Evolutionary conservation across 2,113 vertebrate genomes (phyloP), one percentile per base, ranked within the genome.

Genomic region (Passer montanus): DNA sequence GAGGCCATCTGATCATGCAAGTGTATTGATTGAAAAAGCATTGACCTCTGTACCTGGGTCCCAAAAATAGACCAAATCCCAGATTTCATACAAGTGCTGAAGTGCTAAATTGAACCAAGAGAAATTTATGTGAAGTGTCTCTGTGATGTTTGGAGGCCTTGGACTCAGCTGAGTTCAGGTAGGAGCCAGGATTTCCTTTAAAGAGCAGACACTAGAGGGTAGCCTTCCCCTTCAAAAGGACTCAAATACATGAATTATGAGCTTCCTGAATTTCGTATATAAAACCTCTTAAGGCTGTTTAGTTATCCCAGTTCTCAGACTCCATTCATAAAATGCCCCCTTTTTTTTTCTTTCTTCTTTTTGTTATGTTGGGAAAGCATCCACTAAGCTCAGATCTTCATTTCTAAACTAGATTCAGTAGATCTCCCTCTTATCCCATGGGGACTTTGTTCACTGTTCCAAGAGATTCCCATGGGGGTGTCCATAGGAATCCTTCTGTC

Each of bases 171-270:
- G 44, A 79, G 59, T 44, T 41, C 24, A 24, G 21, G 31, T 20
- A 63, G 74, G 50, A 89, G 58, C 28, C 41, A 39, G 33, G 35
- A 69, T 63, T 84, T 67, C 30, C 47, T 82, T 79, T 46, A 4
- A 26, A 52, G 44, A 92, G 43, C 58, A 79, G 58, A 75, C 87
- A 4, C 91, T 93, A 96, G 91, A 74, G 94, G 90, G 91, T 90
- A 94, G 72, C 52, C 46, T 95, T 96, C 23, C 11, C 47, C 74
- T 90, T 93, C 19, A 13, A 18, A 89, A 84, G 35, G 35, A 37
- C 17, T 31, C 24, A 2, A 21, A 17, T 33, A 12, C 12, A 6
- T 21, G 20, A 56, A 9, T 49, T 63, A 60, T 0, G 23, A 68
- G 24, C 37, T 92, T 73, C 78, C n/a, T 58, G 16, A 24, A 64